Evolutionary conservation across 2,797 vertebrate species (phyloP).

Genomic region (Staurois parvus): DNA sequence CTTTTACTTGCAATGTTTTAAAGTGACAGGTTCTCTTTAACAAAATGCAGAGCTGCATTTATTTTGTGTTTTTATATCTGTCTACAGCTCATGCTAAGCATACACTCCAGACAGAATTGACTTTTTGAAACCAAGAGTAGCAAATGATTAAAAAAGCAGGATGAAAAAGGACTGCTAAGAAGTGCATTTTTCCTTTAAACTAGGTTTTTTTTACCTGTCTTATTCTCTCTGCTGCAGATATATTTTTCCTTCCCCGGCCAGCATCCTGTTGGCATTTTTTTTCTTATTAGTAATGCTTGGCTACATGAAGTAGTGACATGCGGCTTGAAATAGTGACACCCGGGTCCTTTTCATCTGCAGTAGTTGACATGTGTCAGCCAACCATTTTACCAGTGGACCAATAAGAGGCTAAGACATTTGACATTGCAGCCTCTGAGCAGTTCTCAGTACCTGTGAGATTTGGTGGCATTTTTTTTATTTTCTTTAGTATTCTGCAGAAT

Average conservation of each 20-base stretch:
- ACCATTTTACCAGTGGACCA: conserved; percentile 50
- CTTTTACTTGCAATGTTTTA: too few species aligned
- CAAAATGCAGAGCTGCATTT: too few species aligned
- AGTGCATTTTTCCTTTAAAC: neutral
- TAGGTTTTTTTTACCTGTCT: neutral
- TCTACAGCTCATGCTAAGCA: too few species aligned
- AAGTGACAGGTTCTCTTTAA: too few species aligned
- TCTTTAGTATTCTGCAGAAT: neutral
- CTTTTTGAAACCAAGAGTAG: too few species aligned
- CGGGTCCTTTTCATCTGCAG: conserved; percentile 45
- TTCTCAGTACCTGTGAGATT: conserved; percentile 21
- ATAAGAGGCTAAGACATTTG: conserved; percentile 46
- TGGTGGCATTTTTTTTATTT: conserved; percentile 29
- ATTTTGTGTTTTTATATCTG: too few species aligned
- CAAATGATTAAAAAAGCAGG: too few species aligned
- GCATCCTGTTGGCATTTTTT: conserved; percentile 44
- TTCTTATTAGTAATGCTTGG: conserved; percentile 52
- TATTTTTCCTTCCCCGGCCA: conserved; percentile 6
- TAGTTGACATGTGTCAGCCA: conserved; percentile 47
- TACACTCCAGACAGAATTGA: too few species aligned
- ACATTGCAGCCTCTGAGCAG: conserved; percentile 33
- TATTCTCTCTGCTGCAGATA: neutral
- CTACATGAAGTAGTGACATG: conserved; percentile 50
- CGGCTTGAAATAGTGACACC: conserved; percentile 43
- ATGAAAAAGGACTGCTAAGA: neutral